Base-by-base conservation (phyloP, 2,113 vertebrate genomes). In the Limnothrissa miodon region DNA sequence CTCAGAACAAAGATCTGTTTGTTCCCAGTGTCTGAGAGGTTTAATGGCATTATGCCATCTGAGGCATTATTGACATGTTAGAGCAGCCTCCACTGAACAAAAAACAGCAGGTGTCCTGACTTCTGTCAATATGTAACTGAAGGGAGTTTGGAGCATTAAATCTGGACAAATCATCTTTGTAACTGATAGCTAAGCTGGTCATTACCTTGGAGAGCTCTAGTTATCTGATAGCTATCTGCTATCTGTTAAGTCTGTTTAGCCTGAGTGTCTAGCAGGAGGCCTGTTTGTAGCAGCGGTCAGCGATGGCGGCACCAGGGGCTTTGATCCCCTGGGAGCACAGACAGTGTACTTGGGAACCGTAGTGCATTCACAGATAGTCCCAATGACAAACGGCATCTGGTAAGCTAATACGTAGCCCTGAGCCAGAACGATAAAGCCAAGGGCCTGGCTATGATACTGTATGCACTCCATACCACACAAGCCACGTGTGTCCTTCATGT, bases 381-480 rank as follows among this genome's bases (percentile, higher is more conserved):
- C 62, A 15, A 70, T 70, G 62, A 70, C 33, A 15, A 70, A 70
- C 62, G 13, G 29, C 62, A 70, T 70, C 62, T 70, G 62, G 62
- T 29, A 70, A 70, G 62, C 29, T 70, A 70, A 33, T 70, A 11
- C 62, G 62, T 70, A 70, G 62, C 62, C 62, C 29, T 9, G 62
- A 36, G 62, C 62, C 62, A 70, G 23, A 29, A 3, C 9, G 62
- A 70, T 70, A 70, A 70, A 70, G 62, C 62, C 11, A 8, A n/a
- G 25, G 48, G 48, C 48, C 53, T 62, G 59, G 59, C 23, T 59
- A 7, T 59, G 59, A 8, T 3, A n/a, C n/a, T n/a, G n/a, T n/a
- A 33, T 33, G 62, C 13, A 8, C 62, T 29, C 59, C 8, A 70
- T 42, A 42, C 42, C 42, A 42, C n/a, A n/a, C n/a, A n/a, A n/a